phyloP scores from a whole-genome alignment of 2,113 vertebrate species.

The Panurus biarmicus region DNA sequence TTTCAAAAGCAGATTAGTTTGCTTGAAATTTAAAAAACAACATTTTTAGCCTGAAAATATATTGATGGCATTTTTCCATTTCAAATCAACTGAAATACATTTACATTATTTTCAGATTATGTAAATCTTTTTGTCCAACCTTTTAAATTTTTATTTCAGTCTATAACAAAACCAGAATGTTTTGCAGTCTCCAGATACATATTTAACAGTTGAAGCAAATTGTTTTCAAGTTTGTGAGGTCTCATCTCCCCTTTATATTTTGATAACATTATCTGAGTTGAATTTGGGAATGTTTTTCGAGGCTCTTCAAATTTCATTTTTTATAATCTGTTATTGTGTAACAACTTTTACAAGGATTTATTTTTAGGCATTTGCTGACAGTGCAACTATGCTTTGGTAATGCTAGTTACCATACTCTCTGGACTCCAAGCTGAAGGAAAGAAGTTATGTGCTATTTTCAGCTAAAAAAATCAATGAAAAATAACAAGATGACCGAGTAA shows the following conservation, averaged over 20 bases:
- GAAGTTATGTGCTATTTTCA: not conserved
- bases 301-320: not conserved
- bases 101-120: not conserved
- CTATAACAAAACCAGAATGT: not conserved
- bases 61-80: rapidly evolving
- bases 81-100: not conserved
- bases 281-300: not conserved
- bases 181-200: not conserved
- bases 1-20: not conserved
- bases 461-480: not conserved
- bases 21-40: not conserved
- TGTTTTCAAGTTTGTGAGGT: not conserved
- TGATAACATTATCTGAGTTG: not conserved
- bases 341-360: not conserved
- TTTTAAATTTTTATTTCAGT: not conserved
- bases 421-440: not conserved
- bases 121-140: not conserved
- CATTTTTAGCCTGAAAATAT: not conserved
- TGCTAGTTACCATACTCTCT: not conserved
- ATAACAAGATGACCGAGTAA: not conserved
- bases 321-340: not conserved
- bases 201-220: not conserved
- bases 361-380: not conserved
- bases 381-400: not conserved
- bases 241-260: not conserved